Conservation (phyloP, 2,797 vertebrate genomes). For the Microctenopoma stevenorrisi region DNA sequence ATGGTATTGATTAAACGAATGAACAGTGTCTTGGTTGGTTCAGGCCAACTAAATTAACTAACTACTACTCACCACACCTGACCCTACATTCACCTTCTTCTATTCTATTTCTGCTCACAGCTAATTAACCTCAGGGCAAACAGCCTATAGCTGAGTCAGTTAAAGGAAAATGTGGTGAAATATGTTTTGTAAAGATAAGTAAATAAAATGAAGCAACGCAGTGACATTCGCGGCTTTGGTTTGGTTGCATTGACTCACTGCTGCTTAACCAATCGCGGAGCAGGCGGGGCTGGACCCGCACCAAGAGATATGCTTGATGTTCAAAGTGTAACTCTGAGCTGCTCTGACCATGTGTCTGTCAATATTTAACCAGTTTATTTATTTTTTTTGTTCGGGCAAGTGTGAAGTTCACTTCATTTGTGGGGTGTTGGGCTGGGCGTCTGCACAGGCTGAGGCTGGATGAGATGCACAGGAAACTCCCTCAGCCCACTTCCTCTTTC, state of each 20-base stretch:
- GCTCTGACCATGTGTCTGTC: slow-evolving; percentile 53
- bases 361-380: slow-evolving; percentile 78
- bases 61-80: neutral
- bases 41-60: neutral
- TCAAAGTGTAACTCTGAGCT: slow-evolving; percentile 69
- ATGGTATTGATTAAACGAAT: neutral
- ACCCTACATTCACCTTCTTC: neutral
- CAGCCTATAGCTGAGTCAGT: slow-evolving; percentile 1
- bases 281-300: slow-evolving; percentile 70
- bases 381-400: slow-evolving; percentile 17
- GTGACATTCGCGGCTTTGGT: slow-evolving; percentile 3
- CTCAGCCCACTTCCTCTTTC: slow-evolving; percentile 74
- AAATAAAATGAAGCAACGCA: slow-evolving; percentile 11
- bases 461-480: slow-evolving; percentile 67
- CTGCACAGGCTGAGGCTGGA: slow-evolving; percentile 39
- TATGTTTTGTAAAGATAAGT: slow-evolving; percentile 13
- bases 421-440: slow-evolving; percentile 1
- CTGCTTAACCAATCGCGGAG: slow-evolving; percentile 66
- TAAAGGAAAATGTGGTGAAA: slow-evolving; percentile 2
- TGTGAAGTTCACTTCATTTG: slow-evolving; percentile 59
- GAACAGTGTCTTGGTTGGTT: neutral
- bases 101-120: neutral
- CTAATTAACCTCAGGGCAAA: neutral
- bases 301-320: slow-evolving; percentile 61
- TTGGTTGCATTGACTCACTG: slow-evolving; percentile 5